Evolutionary conservation across 2,113 vertebrate species (phyloP).

Genomic region (Helogale parvula): DNA sequence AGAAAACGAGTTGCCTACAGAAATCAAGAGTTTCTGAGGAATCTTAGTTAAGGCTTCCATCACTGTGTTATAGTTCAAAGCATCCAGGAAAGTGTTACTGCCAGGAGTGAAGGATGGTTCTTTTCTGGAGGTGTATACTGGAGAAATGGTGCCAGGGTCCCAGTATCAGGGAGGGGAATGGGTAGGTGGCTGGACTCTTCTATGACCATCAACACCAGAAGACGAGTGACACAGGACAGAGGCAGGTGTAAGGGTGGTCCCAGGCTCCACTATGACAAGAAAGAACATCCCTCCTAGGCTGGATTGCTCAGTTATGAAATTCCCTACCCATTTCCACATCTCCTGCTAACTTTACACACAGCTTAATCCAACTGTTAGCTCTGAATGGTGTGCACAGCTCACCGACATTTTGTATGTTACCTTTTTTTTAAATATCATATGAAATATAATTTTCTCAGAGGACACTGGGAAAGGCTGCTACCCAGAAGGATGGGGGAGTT

Average conservation of each 20-base stretch:
- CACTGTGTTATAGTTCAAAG: neutral
- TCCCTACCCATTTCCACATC: neutral
- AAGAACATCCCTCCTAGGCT: no score
- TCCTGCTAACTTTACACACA: neutral
- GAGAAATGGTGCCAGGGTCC: fast-evolving
- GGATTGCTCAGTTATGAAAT: neutral
- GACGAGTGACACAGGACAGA: no score
- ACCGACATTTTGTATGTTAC: fast-evolving
- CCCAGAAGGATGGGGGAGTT: neutral
- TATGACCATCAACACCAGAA: neutral
- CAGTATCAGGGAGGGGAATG: neutral
- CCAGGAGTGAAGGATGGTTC: neutral
- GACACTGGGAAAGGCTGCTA: neutral
- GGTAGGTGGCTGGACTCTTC: neutral
- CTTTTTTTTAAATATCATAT: no score
- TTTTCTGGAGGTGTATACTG: neutral
- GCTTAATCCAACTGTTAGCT: neutral
- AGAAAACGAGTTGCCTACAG: neutral
- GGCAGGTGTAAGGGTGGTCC: fast-evolving
- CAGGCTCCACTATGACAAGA: neutral
- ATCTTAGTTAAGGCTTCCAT: no score
- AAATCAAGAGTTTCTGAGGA: neutral
- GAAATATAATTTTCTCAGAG: no score
- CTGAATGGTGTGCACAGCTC: no score
- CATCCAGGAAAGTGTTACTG: neutral